phyloP scores from a whole-genome alignment of 2,888 invertebrate genomes.

The Drosophila vallismaia region DNA sequence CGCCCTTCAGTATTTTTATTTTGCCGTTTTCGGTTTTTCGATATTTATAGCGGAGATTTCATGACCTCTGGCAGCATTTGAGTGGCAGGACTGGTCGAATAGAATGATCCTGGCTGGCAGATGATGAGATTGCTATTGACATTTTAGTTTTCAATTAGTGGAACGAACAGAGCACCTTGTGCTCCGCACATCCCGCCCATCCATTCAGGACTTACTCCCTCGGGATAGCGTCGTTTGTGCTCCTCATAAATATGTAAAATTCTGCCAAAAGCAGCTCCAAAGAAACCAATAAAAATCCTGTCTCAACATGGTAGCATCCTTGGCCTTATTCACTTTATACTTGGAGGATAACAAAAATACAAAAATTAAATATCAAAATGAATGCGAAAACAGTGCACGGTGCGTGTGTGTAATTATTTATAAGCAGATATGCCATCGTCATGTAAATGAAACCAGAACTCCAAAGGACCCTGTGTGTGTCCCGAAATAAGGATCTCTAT shows the following conservation, averaged over 20 bases:
- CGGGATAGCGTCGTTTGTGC: conserved; percentile 8
- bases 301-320: neutral
- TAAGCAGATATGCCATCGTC: conserved; percentile 60
- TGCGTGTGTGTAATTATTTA: conserved; percentile 71
- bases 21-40: neutral
- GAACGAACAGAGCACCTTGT: conserved; percentile 35
- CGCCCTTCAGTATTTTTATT: conserved; percentile 9
- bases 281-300: conserved; percentile 39
- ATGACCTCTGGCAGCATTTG: conserved; percentile 42
- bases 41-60: conserved; percentile 38
- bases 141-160: conserved; percentile 74
- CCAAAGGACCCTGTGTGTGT: conserved; percentile 9
- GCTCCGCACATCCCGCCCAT: neutral
- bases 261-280: conserved; percentile 30
- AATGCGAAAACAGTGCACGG: conserved; percentile 46
- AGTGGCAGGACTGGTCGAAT: conserved; percentile 46
- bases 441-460: conserved; percentile 67
- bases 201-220: neutral
- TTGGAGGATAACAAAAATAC: conserved; percentile 42
- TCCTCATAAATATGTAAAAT: conserved; percentile 69
- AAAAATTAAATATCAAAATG: conserved; percentile 70
- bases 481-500: conserved; percentile 31
- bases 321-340: conserved; percentile 30
- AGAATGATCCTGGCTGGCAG: conserved; percentile 19
- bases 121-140: conserved; percentile 69